These are phyloP conservation scores for Lutjanus argentimaculatus DNA, from an alignment of 2,797 vertebrate genomes.

Conservation along the genomic window DNA sequence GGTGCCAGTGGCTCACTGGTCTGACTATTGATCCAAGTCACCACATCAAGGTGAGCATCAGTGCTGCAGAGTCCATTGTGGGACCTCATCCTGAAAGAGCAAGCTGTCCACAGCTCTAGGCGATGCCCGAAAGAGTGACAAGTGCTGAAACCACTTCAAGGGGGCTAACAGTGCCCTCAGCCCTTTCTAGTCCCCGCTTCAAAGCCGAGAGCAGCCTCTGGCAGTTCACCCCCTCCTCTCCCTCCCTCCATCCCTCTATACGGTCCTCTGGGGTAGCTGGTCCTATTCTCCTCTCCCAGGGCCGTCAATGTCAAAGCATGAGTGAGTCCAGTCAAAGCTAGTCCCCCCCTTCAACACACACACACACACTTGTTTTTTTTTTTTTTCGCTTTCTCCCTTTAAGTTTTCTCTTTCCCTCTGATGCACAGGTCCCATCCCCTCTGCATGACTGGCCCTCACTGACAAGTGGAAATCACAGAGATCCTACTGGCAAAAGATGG, in stretches of 20 bases:
- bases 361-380: slow-evolving; percentile 33
- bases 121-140: slow-evolving; percentile 85
- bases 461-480: slow-evolving; percentile 85
- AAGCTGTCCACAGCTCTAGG: slow-evolving; percentile 83
- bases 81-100: slow-evolving; percentile 85
- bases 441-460: slow-evolving; percentile 82
- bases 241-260: slow-evolving; percentile 60
- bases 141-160: slow-evolving; percentile 87
- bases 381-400: slow-evolving; percentile 62
- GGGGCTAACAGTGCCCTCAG: slow-evolving; percentile 82
- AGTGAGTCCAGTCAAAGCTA: slow-evolving; percentile 84
- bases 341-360: slow-evolving; percentile 46
- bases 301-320: slow-evolving; percentile 85
- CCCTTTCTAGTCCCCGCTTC: slow-evolving; percentile 85
- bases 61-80: slow-evolving; percentile 78
- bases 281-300: slow-evolving; percentile 81
- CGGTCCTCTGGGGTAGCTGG: slow-evolving; percentile 79
- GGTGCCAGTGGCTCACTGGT: slow-evolving; percentile 83
- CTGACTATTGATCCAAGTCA: slow-evolving; percentile 86
- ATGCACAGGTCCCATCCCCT: slow-evolving; percentile 79
- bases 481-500: slow-evolving; percentile 79
- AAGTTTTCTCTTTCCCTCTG: slow-evolving; percentile 77
- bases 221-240: slow-evolving; percentile 74
- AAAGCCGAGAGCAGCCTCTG: slow-evolving; percentile 84
- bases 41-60: slow-evolving; percentile 86